Conservation (phyloP, 2,888 invertebrate species). For the Melinopterus prodromus region DNA sequence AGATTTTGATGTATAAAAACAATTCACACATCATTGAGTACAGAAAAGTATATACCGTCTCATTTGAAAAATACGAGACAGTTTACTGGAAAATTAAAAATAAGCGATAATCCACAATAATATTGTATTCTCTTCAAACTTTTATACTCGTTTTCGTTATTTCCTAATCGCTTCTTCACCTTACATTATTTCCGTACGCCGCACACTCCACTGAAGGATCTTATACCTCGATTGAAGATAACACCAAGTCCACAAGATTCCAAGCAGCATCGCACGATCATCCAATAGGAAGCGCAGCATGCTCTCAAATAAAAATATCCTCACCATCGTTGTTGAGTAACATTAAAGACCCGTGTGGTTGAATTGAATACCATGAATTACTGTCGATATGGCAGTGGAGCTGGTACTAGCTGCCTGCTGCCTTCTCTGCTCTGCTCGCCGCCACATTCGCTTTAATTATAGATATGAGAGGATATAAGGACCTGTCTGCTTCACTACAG, state of each 20-base stretch:
- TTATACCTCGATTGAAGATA: too few relatives aligned
- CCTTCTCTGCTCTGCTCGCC: not conserved
- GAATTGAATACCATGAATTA: not conserved
- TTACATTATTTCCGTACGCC: too few relatives aligned
- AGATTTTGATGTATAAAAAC: too few relatives aligned
- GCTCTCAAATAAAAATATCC: not conserved
- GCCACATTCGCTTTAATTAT: slow-evolving; percentile 11
- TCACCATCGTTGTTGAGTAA: not conserved
- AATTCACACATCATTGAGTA: too few relatives aligned
- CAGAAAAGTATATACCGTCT: too few relatives aligned
- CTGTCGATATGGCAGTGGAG: not conserved
- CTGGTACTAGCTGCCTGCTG: not conserved
- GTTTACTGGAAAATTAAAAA: too few relatives aligned
- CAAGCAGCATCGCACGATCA: not conserved
- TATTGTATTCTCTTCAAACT: too few relatives aligned
- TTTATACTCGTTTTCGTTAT: too few relatives aligned
- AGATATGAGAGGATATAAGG: slow-evolving; percentile 25
- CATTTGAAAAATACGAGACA: too few relatives aligned
- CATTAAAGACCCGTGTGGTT: not conserved
- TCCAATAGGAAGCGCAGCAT: not conserved
- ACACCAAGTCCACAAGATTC: not conserved
- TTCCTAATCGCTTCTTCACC: too few relatives aligned
- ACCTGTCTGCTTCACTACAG: slow-evolving; percentile 15
- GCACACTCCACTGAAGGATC: too few relatives aligned
- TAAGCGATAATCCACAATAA: too few relatives aligned